Evolutionary conservation across 2,797 vertebrate species (phyloP).

Genomic region (Hoplostethus mediterraneus): DNA sequence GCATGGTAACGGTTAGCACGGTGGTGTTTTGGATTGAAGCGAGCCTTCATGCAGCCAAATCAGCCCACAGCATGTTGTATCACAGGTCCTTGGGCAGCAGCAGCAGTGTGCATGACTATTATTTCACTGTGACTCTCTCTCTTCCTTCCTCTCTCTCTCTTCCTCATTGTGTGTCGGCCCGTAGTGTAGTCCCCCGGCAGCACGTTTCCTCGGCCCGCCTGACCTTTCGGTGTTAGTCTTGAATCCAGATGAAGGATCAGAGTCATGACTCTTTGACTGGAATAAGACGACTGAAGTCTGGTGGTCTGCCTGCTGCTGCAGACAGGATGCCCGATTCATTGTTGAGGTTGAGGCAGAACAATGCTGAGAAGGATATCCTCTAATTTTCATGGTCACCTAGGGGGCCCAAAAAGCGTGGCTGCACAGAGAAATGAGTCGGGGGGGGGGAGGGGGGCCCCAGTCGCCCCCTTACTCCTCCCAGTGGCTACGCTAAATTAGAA

Average conservation of each 20-base stretch:
- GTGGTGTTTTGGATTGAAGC: conserved; percentile 19
- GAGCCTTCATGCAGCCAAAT: not conserved
- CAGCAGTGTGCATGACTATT: not conserved
- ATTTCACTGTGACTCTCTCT: not conserved
- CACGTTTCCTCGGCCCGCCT: conserved; percentile 22
- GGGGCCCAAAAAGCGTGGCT: conserved; percentile 66
- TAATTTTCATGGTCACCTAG: conserved; percentile 73
- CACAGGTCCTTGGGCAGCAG: conserved; percentile 14
- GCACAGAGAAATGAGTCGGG: conserved; percentile 69
- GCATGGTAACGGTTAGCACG: conserved; percentile 26
- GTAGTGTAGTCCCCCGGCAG: conserved; percentile 14
- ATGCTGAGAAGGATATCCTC: conserved; percentile 85
- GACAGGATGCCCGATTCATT: conserved; percentile 82
- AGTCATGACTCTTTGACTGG: conserved; percentile 23
- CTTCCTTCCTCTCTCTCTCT: not conserved
- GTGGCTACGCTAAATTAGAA: conserved; percentile 73
- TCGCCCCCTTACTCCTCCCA: conserved; percentile 35
- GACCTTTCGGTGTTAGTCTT: conserved; percentile 50
- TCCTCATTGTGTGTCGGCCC: not conserved
- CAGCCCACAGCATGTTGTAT: conserved; percentile 10
- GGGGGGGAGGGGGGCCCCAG: not conserved
- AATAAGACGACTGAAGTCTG: conserved; percentile 13
- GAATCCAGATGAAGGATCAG: too few species aligned
- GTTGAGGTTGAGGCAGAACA: conserved; percentile 76
- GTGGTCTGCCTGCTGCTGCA: conserved; percentile 42